These are phyloP conservation scores for Bujurquina vittata DNA, from an alignment of 2,113 vertebrate species.

Conservation along the genomic window DNA sequence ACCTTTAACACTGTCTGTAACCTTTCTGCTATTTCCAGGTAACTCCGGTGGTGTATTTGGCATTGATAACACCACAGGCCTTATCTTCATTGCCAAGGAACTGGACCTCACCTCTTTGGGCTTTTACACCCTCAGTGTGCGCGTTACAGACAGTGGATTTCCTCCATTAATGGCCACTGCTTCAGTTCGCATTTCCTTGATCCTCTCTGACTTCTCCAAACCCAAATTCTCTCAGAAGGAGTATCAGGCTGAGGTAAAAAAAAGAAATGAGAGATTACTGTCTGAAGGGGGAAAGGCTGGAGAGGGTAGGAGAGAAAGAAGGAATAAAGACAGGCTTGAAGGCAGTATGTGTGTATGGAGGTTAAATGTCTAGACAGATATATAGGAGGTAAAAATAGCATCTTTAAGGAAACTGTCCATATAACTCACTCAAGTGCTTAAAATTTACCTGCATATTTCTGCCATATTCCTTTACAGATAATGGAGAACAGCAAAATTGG, in stretches of 20 bases:
- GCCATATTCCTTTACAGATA: conserved; percentile 65
- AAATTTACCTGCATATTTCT: neutral
- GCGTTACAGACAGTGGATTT: conserved; percentile 89
- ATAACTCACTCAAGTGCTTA: neutral
- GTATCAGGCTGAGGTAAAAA: conserved; percentile 89
- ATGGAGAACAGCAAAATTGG: conserved; percentile 90
- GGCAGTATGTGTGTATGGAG: neutral
- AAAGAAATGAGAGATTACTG: neutral
- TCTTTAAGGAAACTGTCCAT: neutral
- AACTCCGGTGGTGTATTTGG: conserved; percentile 91
- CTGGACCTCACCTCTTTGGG: conserved; percentile 87
- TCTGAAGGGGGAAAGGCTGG: neutral
- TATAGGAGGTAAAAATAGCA: neutral
- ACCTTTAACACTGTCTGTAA: conserved; percentile 12
- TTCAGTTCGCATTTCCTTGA: conserved; percentile 89
- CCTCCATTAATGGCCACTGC: conserved; percentile 89
- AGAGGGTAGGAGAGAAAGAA: neutral
- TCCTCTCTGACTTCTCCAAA: conserved; percentile 89
- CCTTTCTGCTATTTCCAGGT: conserved; percentile 77
- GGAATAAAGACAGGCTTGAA: neutral
- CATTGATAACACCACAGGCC: conserved; percentile 91
- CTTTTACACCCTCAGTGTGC: conserved; percentile 91
- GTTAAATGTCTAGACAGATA: neutral
- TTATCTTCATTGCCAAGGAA: conserved; percentile 88
- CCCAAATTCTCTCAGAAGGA: conserved; percentile 91